Evolutionary conservation across 2,888 invertebrate genomes (phyloP), one percentile per base, ranked within the genome.

Genomic region (Schizaphis graminum): DNA sequence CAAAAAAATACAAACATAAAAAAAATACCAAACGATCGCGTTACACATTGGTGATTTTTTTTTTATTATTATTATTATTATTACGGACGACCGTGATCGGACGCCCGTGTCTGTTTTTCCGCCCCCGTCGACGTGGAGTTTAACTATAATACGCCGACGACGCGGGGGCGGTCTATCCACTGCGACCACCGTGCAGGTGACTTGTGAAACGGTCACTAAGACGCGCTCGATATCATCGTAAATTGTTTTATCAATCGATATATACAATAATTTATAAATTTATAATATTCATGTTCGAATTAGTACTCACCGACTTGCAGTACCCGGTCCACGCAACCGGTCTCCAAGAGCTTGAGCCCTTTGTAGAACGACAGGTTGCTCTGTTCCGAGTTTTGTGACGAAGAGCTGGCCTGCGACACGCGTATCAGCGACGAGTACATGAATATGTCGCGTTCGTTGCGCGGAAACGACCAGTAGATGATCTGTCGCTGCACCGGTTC

Each of bases 381-480:
- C 96, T 97, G 97, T 96, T 98, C 98, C 96, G 97, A 97, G 95
- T 95, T 95, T 95, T 96, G 95, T 61, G 95, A 95, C 61, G 93
- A 93, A 86, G 95, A 95, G 95, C 95, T 96, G 95, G 96, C 96
- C 94, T 96, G 96, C 95, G 96, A 96, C 96, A 96, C 96, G 95
- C 96, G 96, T 95, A 97, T 96, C 96, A 98, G 97, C 95, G 98
- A 98, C 95, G 98, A 98, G 96, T 98, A 98, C 98, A 98, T 98
- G 96, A 98, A 98, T 96, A 98, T 98, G 96, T 98, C 98, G 96
- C 97, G 97, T 96, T 98, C 98, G 96, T 98, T 97, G 95, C 98
- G 96, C 95, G 98, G 98, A 96, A 98, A 98, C 95, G 98, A 98
- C 98, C 98, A 98, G 96, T 97, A 98, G 96, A 98, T 98, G 96